Percentiles rank a stretch among this genome's conserved stretches.
Evolutionary conservation across 2,113 vertebrate genomes (phyloP).

Genomic region (Empidonax traillii): DNA sequence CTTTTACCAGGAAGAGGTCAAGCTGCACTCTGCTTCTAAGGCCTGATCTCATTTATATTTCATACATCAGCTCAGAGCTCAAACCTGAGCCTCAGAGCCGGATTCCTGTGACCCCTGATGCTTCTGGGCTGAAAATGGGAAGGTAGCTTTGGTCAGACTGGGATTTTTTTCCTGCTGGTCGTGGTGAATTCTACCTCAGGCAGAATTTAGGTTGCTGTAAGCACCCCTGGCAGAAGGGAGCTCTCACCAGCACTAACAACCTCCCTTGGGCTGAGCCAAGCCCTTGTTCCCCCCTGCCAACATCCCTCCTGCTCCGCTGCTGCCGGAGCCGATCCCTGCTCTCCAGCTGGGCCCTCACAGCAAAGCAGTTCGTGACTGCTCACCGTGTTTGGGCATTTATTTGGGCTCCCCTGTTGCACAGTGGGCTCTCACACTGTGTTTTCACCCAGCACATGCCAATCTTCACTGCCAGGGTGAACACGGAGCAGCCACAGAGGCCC

Average conservation of each 20-base stretch:
- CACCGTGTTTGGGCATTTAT: rapidly evolving
- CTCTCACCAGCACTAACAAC: neutral
- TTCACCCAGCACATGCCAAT: neutral
- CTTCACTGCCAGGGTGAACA: neutral
- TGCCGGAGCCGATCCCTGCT: rapidly evolving
- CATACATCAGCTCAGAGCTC: neutral
- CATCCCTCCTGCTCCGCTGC: neutral
- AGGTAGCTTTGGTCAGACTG: neutral
- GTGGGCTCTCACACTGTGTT: neutral
- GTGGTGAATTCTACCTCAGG: neutral
- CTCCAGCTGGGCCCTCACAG: neutral
- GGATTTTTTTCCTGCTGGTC: neutral
- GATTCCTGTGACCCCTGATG: rapidly evolving
- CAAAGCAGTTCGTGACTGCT: neutral
- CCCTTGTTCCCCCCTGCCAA: neutral
- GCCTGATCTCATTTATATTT: neutral
- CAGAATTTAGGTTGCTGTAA: neutral
- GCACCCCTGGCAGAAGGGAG: neutral
- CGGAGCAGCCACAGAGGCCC: neutral
- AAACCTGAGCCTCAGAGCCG: neutral
- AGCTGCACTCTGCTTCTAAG: neutral
- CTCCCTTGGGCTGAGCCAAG: neutral
- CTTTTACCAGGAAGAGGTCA: neutral
- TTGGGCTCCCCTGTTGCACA: neutral
- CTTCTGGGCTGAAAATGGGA: neutral